phyloP scores from a whole-genome alignment of 2,113 vertebrate genomes.

The Platichthys flesus region DNA sequence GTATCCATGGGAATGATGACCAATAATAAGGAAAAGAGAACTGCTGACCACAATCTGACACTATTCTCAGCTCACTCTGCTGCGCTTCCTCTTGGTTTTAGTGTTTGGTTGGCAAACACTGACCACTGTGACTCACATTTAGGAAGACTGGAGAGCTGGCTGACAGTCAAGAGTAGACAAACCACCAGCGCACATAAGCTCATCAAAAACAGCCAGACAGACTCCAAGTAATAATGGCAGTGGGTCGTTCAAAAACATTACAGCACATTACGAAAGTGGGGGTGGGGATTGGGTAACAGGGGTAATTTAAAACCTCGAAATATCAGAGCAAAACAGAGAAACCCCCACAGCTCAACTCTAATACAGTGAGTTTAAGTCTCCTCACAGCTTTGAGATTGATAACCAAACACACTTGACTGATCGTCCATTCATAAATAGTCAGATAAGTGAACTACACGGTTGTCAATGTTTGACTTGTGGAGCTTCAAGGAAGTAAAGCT shows the following conservation, averaged over 20 bases:
- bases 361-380: background rate
- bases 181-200: slow-evolving; percentile 48
- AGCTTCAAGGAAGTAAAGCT: slow-evolving; percentile 4
- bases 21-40: slow-evolving; percentile 46
- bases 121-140: slow-evolving; percentile 44
- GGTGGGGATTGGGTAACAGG: slow-evolving; percentile 26
- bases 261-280: slow-evolving; percentile 30
- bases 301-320: slow-evolving; percentile 7
- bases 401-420: background rate
- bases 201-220: slow-evolving; percentile 12
- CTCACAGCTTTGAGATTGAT: background rate
- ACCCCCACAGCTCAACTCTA: background rate
- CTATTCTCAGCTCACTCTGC: background rate
- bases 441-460: background rate
- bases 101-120: slow-evolving; percentile 18
- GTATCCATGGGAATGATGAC: slow-evolving; percentile 50
- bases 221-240: slow-evolving; percentile 38
- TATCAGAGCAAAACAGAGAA: slow-evolving; percentile 3
- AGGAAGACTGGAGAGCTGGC: slow-evolving; percentile 20
- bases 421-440: background rate
- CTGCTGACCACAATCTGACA: slow-evolving; percentile 41
- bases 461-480: background rate
- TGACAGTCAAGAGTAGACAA: slow-evolving; percentile 11
- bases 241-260: slow-evolving; percentile 45
- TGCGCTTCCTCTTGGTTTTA: slow-evolving; percentile 24